These are phyloP conservation scores for Pharmacophagus antenor DNA, from an alignment of 2,888 invertebrate genomes.

Conservation along the genomic window DNA sequence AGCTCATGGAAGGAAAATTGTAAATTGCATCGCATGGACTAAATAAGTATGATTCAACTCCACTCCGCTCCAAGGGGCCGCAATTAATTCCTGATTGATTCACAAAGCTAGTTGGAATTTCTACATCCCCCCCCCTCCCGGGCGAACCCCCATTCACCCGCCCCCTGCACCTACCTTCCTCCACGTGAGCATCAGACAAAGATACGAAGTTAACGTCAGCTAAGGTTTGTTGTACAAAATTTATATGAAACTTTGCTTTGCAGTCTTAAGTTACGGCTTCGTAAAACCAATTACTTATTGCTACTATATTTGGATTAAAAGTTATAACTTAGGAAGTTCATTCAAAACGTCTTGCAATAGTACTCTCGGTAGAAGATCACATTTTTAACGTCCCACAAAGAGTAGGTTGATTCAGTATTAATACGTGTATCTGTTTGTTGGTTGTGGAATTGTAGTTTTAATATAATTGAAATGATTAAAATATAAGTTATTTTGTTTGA, in stretches of 20 bases:
- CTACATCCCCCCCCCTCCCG: constrained; percentile 42
- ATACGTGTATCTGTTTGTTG: no score
- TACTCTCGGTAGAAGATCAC: not conserved
- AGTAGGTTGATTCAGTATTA: not conserved
- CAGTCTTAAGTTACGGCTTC: constrained; percentile 45
- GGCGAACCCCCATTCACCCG: no score
- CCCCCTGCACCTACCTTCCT: constrained; percentile 34
- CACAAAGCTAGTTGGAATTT: constrained; percentile 70
- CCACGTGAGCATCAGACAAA: constrained; percentile 70
- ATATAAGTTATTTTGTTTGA: no score
- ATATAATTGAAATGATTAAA: no score
- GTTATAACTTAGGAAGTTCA: not conserved
- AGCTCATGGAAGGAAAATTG: constrained; percentile 21
- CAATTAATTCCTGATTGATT: constrained; percentile 76
- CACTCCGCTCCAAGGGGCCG: constrained; percentile 54
- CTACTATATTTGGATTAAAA: not conserved
- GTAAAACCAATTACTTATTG: constrained; percentile 36
- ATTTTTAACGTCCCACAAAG: not conserved
- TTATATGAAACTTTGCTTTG: constrained; percentile 71
- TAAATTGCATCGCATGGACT: constrained; percentile 28
- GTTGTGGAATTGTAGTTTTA: no score
- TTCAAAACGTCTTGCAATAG: not conserved
- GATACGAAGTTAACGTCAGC: constrained; percentile 75
- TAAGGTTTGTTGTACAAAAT: constrained; percentile 73
- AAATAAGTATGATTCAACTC: constrained; percentile 49